Conservation (phyloP, 2,113 vertebrate species). For the Monarcha castaneiventris region DNA sequence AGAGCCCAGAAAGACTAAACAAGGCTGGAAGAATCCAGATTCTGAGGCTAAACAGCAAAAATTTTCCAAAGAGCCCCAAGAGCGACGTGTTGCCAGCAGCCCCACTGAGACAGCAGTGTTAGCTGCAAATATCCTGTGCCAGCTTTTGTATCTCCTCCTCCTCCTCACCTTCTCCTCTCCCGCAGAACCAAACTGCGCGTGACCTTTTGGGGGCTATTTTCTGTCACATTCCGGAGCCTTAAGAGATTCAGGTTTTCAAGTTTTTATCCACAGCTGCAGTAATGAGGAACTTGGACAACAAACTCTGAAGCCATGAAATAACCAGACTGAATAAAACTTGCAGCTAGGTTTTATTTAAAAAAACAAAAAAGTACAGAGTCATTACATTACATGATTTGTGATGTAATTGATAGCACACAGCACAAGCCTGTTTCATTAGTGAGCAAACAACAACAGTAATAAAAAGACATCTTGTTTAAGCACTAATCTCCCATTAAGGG, state of each 20-base stretch:
- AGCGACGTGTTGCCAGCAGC: background rate
- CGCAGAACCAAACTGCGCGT: background rate
- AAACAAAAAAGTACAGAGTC: background rate
- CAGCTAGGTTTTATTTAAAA: background rate
- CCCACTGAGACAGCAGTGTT: background rate
- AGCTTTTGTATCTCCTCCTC: background rate
- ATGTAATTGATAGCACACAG: background rate
- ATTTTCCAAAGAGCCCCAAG: background rate
- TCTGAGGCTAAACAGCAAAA: background rate
- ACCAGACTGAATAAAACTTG: background rate
- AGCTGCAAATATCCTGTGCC: background rate
- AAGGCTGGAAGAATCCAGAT: background rate
- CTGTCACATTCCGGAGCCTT: background rate
- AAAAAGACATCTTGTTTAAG: background rate
- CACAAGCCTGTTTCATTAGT: background rate
- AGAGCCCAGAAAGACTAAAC: slow-evolving; percentile 28
- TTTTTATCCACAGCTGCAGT: background rate
- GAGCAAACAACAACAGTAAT: background rate
- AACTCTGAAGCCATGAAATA: background rate
- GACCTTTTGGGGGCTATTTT: background rate
- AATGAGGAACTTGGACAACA: background rate
- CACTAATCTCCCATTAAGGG: background rate
- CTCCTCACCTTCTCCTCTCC: background rate
- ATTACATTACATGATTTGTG: background rate
- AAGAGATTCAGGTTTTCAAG: background rate